Evolutionary conservation across 2,888 invertebrate genomes (phyloP).

Genomic region (Rhagonycha lutea): DNA sequence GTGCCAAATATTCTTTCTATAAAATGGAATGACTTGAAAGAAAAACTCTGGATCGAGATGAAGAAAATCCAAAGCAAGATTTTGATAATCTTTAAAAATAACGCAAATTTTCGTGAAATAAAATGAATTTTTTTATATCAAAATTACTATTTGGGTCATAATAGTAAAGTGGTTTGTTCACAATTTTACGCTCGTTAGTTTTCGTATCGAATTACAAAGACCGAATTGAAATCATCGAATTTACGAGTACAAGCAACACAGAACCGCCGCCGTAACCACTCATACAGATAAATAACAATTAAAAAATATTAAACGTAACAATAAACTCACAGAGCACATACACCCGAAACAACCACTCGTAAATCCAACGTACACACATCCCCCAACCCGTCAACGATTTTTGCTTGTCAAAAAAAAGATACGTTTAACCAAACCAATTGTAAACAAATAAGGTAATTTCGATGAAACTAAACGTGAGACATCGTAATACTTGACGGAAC

Average conservation of each 20-base stretch:
- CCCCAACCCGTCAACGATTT: background rate
- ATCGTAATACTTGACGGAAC: background rate
- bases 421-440: background rate
- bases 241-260: background rate
- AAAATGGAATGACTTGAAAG: conserved; percentile 2
- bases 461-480: background rate
- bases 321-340: background rate
- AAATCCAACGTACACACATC: background rate
- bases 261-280: background rate
- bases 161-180: background rate
- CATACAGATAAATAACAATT: background rate
- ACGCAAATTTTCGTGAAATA: background rate
- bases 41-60: background rate
- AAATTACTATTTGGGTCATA: background rate
- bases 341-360: background rate
- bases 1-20: background rate
- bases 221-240: background rate
- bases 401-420: background rate
- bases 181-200: background rate
- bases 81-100: background rate
- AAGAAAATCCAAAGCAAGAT: background rate
- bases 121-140: background rate
- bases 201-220: background rate
- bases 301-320: background rate
- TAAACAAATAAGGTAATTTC: background rate